These are phyloP conservation scores for Tauraco hartlaubi DNA, from an alignment of 2,797 vertebrate genomes.

Conservation along the genomic window DNA sequence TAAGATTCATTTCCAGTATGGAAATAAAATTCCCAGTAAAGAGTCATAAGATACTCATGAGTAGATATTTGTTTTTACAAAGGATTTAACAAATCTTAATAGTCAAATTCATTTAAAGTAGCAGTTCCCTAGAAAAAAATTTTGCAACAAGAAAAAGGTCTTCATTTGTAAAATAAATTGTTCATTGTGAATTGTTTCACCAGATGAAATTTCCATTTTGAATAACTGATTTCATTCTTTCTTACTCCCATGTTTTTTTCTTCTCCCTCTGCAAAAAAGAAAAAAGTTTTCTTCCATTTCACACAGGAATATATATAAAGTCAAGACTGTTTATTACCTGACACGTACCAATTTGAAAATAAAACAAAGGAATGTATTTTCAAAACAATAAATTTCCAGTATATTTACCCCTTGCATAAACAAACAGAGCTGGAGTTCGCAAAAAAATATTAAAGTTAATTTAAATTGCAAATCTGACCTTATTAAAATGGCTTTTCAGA, in stretches of 20 bases:
- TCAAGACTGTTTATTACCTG: conserved; percentile 71
- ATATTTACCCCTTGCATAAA: conserved; percentile 73
- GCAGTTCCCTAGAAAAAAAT: neutral
- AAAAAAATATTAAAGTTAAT: conserved; percentile 83
- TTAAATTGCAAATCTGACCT: conserved; percentile 88
- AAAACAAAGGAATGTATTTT: conserved; percentile 72
- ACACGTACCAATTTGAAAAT: conserved; percentile 71
- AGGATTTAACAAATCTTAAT: neutral
- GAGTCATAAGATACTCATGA: neutral
- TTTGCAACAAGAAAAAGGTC: neutral
- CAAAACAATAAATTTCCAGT: conserved; percentile 76
- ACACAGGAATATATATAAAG: conserved; percentile 23
- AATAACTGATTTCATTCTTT: conserved; percentile 57
- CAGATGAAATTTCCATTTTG: conserved; percentile 9
- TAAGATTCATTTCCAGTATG: neutral
- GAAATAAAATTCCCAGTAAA: neutral
- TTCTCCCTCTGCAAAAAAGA: neutral
- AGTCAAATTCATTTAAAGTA: neutral
- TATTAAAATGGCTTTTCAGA: conserved; percentile 84
- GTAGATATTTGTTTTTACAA: neutral
- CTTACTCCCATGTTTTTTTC: neutral
- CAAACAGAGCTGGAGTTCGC: conserved; percentile 70
- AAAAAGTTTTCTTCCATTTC: conserved; percentile 50
- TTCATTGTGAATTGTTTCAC: neutral
- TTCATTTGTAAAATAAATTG: conserved; percentile 23